Base-by-base conservation (phyloP, 2,888 invertebrate genomes). In the Catonia carolina region DNA sequence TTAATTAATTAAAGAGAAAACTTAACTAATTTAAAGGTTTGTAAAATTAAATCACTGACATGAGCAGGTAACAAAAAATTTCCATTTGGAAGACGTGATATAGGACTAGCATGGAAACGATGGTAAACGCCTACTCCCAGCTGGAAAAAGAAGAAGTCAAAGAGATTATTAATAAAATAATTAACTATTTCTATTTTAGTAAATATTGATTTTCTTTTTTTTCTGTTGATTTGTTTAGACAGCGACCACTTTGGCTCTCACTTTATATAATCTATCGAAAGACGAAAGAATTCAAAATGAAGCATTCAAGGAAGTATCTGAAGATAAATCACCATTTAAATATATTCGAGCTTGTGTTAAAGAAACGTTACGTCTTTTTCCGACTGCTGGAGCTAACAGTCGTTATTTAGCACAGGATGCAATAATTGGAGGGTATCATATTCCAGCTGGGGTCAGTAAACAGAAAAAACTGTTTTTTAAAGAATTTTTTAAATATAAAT, bases 221-320 rank as follows among this genome's bases (percentile, higher is more conserved):
- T n/a, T n/a, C n/a, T n/a, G n/a, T n/a, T n/a, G n/a, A n/a, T n/a
- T n/a, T n/a, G n/a, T n/a, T 27, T 58, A 74, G 73, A 77, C 77
- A 2, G 76, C 77, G 10, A 77, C 77, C 10, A 73, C 75, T 7
- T 61, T 75, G 47, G 71, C 75, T 17, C 72, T 77, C 64, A 73
- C 74, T 23, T 65, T 78, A 10, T 72, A 75, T 65, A 74, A 74
- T 61, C 65, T 71, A 48, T 68, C 71, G 2, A 63, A 63, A n/a
- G 64, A 73, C 57, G 63, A 61, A 39, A 65, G 64, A 7, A 59
- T 63, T 10, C 74, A 73, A 55, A 62, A 66, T 17, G 54, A 58
- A 51, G 63, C 72, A 5, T 61, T 64, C 33, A 47, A 66, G 3
- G 69, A 73, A 15, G 15, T 45, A 14, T 17, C 22, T 60, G 59